Base-by-base conservation (phyloP, 2,888 invertebrate species). In the Rhogogaster chlorosoma region DNA sequence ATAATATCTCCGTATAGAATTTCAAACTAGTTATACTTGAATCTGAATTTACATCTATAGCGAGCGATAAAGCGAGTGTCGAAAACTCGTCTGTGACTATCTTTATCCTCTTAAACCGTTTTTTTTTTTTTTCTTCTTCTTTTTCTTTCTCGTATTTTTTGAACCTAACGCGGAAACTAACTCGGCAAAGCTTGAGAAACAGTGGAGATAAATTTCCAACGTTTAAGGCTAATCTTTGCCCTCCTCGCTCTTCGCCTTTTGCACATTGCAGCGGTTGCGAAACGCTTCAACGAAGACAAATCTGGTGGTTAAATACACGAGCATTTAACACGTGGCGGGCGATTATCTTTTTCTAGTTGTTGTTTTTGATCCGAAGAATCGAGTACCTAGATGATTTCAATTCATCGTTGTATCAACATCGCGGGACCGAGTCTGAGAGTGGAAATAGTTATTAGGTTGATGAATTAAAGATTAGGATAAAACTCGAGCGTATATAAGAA, bases 211-310 rank as follows among this genome's bases (percentile, higher is more conserved):
- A 61, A 80, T 80, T 45, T 80, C 10, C 38, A 22, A 36, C 80
- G 80, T 80, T 80, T 80, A 80, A 80, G 80, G 80, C 61, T 80
- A 80, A 80, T 80, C 80, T 80, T 80, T 61, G 22, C 22, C 22
- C 61, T n/a, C 9, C 36, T 32, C 53, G n/a, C n/a, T 32, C 80
- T 10, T 12, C 80, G 42, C 80, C 61, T 38, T 49, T 32, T 15
- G 36, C 38, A 38, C 57, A 38, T 57, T 57, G 61, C 36, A 61
- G 57, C 22, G 61, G 61, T 22, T 38, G 57, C 22, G 61, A 80
- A 61, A 36, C 80, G 36, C 12, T 80, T 80, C 22, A 80, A 80
- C 77, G 80, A 80, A 80, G 80, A 80, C 80, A 80, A 80, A 80
- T 80, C 80, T 45, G 61, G 36, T 26, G 80, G 80, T 80, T 80